A percentile compares a stretch with the other conserved stretches of the same genome.
Conservation (phyloP, 2,888 invertebrate genomes). For the Drosophila eohydei region DNA sequence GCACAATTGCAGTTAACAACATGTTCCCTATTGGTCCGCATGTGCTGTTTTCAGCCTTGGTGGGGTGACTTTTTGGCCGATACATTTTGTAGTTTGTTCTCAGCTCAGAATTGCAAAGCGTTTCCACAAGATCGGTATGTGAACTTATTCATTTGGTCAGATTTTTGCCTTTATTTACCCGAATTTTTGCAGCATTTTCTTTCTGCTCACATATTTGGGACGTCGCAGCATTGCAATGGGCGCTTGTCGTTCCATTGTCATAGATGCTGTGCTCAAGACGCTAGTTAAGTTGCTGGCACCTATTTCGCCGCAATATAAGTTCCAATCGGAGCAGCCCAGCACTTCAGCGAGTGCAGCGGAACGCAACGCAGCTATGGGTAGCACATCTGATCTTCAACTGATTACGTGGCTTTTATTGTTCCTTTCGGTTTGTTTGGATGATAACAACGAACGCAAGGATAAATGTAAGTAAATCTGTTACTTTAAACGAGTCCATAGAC, state of each 20-base stretch:
- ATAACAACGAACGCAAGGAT: constrained; percentile 84
- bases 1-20: constrained; percentile 92
- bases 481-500: not conserved
- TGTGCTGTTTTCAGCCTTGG: constrained; percentile 90
- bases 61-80: constrained; percentile 96
- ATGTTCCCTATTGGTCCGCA: constrained; percentile 91
- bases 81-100: constrained; percentile 91
- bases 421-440: constrained; percentile 90
- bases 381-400: constrained; percentile 87
- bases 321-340: constrained; percentile 68
- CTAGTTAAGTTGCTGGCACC: constrained; percentile 87
- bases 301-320: constrained; percentile 84
- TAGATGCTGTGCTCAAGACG: constrained; percentile 88
- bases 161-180: not conserved
- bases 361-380: constrained; percentile 77
- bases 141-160: not conserved
- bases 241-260: constrained; percentile 87
- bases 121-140: constrained; percentile 93
- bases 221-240: constrained; percentile 90
- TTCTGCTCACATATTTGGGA: constrained; percentile 93
- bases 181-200: constrained; percentile 89
- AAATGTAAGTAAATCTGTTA: constrained; percentile 77
- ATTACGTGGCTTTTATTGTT: constrained; percentile 92
- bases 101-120: constrained; percentile 91
- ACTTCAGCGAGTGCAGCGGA: constrained; percentile 84